Evolutionary conservation across 2,113 vertebrate genomes (phyloP), one percentile per base, ranked within the genome.

Genomic region (Chaetorhynchus papuensis): DNA sequence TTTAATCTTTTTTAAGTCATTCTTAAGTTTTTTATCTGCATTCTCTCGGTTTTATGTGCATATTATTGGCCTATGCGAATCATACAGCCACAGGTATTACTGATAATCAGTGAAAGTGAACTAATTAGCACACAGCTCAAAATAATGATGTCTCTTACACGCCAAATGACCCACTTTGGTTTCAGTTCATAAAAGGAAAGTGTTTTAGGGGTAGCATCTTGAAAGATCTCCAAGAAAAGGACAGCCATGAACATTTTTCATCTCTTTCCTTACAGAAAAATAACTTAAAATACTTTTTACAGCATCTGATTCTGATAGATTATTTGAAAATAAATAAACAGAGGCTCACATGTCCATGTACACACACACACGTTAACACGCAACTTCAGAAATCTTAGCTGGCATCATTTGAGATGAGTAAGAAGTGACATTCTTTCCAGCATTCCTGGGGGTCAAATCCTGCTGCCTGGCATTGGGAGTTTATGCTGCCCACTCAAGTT

Each of bases 1-100:
- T 88, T 97, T 96, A 95, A 96, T 90, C 80, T 97, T 97, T 96
- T 94, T 85, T 26, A 97, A 96, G 80, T 66, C 63, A 90, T 45
- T 90, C 35, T 50, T 50, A 65, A 86, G 39, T 89, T 87, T 92
- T 93, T 83, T 90, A 89, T 95, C 85, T 83, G 23, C 64, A 30
- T 94, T 93, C 63, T 79, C 75, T 85, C 0, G 0, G 35, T 75
- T 95, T 91, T 90, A 65, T 75, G 35, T 56, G 54, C 61, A 56
- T 95, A 68, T 71, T 94, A 54, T 76, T 54, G 74, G 45, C 18
- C 56, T 93, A 4, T 50, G 49, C 0, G 16, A 92, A 79, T 83
- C 74, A 37, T 59, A 72, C 65, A 96, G 85, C 49, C 83, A 94
- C 27, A 93, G 63, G 89, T 86, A 93, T 64, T 93, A 85, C 79